Percentiles rank a stretch among this genome's conserved stretches.
Conservation (phyloP, 2,888 invertebrate species). For the Volucella zonaria region DNA sequence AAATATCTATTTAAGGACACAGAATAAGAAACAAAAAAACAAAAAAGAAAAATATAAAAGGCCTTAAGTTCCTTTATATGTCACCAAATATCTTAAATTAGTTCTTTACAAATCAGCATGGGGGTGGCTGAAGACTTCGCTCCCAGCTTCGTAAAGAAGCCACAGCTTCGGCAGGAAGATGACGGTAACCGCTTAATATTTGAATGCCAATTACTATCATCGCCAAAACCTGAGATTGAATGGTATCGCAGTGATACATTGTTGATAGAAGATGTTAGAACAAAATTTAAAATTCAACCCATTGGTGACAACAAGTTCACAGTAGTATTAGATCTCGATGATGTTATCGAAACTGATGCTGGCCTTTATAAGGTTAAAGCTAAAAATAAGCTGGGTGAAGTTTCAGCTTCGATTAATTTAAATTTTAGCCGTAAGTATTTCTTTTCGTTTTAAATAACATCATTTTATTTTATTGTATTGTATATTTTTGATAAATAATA, state of each 20-base stretch:
- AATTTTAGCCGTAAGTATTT: constrained; percentile 97
- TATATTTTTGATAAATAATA: constrained; percentile 11
- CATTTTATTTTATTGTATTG: constrained; percentile 9
- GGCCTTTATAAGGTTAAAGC: constrained; percentile 98
- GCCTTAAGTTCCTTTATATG: constrained; percentile 47
- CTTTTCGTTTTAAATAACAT: not conserved
- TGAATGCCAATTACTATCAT: constrained; percentile 94
- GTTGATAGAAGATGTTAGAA: constrained; percentile 92
- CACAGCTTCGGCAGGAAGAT: constrained; percentile 97
- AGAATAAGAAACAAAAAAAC: not conserved
- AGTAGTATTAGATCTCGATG: constrained; percentile 96
- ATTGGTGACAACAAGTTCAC: constrained; percentile 93
- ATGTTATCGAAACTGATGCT: constrained; percentile 97
- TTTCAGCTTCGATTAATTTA: constrained; percentile 97
- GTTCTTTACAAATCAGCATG: constrained; percentile 78
- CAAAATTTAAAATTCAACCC: constrained; percentile 94
- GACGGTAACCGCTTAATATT: constrained; percentile 97
- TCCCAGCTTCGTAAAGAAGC: constrained; percentile 99
- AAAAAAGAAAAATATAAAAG: constrained; percentile 11
- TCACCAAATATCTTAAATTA: constrained; percentile 55
- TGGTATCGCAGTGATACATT: constrained; percentile 96
- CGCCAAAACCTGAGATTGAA: constrained; percentile 94
- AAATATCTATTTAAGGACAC: constrained; percentile 3
- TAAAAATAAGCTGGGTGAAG: constrained; percentile 98
- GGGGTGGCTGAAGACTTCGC: constrained; percentile 92